phyloP scores from a whole-genome alignment of 2,113 vertebrate genomes.

The Amphiprion percula region DNA sequence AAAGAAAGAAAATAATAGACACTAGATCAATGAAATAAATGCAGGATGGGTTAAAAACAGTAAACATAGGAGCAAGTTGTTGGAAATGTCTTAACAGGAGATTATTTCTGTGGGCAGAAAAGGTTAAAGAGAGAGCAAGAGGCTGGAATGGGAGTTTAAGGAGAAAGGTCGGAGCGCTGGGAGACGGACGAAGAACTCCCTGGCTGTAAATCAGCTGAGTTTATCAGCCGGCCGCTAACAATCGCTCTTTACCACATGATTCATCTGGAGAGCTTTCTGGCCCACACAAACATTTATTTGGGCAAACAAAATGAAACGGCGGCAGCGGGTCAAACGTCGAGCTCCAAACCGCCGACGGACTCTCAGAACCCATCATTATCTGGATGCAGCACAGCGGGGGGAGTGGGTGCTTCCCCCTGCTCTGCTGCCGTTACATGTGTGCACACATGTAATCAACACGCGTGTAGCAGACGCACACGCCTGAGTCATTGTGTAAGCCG shows the following conservation, averaged over 20 bases:
- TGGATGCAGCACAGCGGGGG: constrained; percentile 29
- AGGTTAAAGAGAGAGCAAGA: constrained; percentile 8
- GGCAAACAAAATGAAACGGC: constrained; percentile 55
- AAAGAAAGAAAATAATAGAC: too few relatives aligned
- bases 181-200: constrained; percentile 59
- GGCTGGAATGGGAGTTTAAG: not conserved
- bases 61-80: too few relatives aligned
- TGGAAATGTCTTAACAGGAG: not conserved
- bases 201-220: constrained; percentile 57
- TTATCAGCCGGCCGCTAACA: constrained; percentile 46
- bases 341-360: constrained; percentile 32
- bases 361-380: constrained; percentile 36
- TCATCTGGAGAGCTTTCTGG: constrained; percentile 68
- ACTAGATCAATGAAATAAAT: too few relatives aligned
- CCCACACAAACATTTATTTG: constrained; percentile 70
- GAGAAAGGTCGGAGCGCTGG: constrained; percentile 25
- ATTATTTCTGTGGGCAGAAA: constrained; percentile 10
- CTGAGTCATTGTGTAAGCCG: constrained; percentile 41
- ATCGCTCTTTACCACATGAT: constrained; percentile 63
- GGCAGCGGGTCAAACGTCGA: constrained; percentile 42
- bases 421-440: constrained; percentile 32
- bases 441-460: constrained; percentile 1
- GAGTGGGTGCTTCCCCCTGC: not conserved
- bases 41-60: too few relatives aligned
- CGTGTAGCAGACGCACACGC: constrained; percentile 11